Evolutionary conservation across 2,888 invertebrate species (phyloP), one percentile per base, ranked within the genome.

Genomic region (Alentia gelatinosa): DNA sequence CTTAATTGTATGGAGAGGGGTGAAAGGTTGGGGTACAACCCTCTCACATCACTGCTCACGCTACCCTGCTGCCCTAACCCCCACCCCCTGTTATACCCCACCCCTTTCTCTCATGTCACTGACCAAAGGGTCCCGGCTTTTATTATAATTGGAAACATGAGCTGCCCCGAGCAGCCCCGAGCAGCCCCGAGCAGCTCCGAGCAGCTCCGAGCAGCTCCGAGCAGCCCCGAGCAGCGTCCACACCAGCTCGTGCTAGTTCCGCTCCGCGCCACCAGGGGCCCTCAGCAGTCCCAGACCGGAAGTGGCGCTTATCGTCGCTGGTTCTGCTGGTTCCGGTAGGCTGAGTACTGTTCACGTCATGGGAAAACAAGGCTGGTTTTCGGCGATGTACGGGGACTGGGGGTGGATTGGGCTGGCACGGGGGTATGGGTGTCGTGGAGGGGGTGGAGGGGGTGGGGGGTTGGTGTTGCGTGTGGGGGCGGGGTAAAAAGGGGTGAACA

Each of bases 121-220:
- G 86, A 86, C 86, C 86, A 86, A 79, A 37, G 86, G 86, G 26
- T 3, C 83, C 19, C 12, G 30, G 86, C 86, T 86, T 86, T 86
- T 47, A 86, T 42, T 42, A 42, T 86, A 86, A 86, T 86, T 86
- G 47, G 86, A 86, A 42, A 86, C 47, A 47, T 47, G 86, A 86
- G 86, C 19, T 47, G 86, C 42, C 26, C 86, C 12, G 47, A 23
- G 47, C 86, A n/a, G 12, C 47, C 42, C 86, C 15, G 26, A 42
- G 15, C 42, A 42, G 47, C 42, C 47, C 42, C 12, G n/a, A 47
- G 47, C 15, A 79, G 79, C 39, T 79, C 37, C 12, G 15, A 15
- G 37, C 23, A 1, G 23, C 79, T 1, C 79, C 79, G n/a, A n/a
- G n/a, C n/a, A n/a, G n/a, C n/a, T n/a, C n/a, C n/a, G n/a, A n/a